These are phyloP conservation scores for Agrotis clavis DNA, from an alignment of 2,888 invertebrate species.

Conservation along the genomic window DNA sequence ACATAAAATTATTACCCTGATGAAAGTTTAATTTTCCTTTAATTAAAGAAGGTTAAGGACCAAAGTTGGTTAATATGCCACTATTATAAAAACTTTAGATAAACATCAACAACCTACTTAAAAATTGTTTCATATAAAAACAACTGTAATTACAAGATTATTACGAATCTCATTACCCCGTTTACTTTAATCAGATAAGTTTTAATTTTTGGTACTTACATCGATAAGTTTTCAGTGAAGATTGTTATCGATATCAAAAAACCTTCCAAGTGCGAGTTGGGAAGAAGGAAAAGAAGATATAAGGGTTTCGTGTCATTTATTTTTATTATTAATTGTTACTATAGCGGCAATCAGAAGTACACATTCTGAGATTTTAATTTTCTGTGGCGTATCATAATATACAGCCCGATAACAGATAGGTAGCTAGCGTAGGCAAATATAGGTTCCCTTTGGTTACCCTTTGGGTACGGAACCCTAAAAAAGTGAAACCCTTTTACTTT, in stretches of 20 bases:
- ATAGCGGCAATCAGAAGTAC: too few relatives aligned
- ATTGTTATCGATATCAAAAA: conserved; percentile 15
- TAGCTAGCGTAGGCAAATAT: too few relatives aligned
- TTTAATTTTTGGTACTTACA: neutral
- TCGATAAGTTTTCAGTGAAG: neutral
- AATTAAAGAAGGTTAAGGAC: neutral
- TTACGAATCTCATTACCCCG: neutral
- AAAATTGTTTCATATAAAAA: neutral
- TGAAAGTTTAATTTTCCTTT: neutral
- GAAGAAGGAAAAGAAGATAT: too few relatives aligned
- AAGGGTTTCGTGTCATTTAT: too few relatives aligned
- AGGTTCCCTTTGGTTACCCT: too few relatives aligned
- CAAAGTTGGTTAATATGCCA: neutral
- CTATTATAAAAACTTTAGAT: neutral
- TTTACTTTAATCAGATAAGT: conserved; percentile 27
- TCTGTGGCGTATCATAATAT: too few relatives aligned
- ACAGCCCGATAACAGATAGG: too few relatives aligned
- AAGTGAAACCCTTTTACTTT: conserved; percentile 8
- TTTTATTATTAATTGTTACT: too few relatives aligned
- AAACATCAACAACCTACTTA: conserved; percentile 7
- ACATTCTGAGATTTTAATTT: too few relatives aligned
- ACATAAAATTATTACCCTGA: neutral
- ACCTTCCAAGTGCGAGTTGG: too few relatives aligned
- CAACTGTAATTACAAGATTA: conserved; percentile 4
- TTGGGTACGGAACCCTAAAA: too few relatives aligned